phyloP scores from a whole-genome alignment of 2,888 invertebrate genomes.

The Stictocephala bisonia region DNA sequence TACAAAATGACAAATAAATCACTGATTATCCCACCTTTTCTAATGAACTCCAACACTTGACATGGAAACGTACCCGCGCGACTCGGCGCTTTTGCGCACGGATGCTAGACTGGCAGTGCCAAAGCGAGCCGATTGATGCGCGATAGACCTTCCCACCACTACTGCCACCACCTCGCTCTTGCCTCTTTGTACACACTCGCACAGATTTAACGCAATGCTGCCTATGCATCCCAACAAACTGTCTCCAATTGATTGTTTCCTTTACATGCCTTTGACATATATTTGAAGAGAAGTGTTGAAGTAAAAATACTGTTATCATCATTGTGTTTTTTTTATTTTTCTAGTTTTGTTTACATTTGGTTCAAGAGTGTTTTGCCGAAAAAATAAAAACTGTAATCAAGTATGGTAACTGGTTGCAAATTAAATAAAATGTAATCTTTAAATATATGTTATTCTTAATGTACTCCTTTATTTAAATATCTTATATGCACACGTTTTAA shows the following conservation, averaged over 20 bases:
- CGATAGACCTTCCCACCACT: conserved; percentile 54
- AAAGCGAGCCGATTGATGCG: conserved; percentile 58
- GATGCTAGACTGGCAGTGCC: conserved; percentile 55
- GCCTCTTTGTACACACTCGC: conserved; percentile 44
- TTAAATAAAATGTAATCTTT: too few species aligned
- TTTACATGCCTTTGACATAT: background rate
- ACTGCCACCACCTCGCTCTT: conserved; percentile 49
- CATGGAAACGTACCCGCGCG: conserved; percentile 37
- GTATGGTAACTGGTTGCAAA: too few species aligned
- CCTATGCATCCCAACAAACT: conserved; percentile 29
- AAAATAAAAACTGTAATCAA: too few species aligned
- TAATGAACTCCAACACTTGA: conserved; percentile 43
- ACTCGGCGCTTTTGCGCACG: conserved; percentile 55
- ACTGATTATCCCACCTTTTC: conserved; percentile 47
- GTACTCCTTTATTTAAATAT: too few species aligned
- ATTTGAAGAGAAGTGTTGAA: too few species aligned
- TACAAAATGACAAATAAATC: conserved; percentile 23
- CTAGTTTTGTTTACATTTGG: too few species aligned
- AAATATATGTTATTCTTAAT: too few species aligned
- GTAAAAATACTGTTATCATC: too few species aligned
- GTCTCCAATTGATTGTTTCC: conserved; percentile 1
- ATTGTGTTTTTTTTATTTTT: too few species aligned
- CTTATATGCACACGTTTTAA: too few species aligned
- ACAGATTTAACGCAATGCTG: conserved; percentile 49
- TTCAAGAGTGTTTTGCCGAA: too few species aligned